Evolutionary conservation across 2,113 vertebrate species (phyloP).

Genomic region (Todiramphus chloris): DNA sequence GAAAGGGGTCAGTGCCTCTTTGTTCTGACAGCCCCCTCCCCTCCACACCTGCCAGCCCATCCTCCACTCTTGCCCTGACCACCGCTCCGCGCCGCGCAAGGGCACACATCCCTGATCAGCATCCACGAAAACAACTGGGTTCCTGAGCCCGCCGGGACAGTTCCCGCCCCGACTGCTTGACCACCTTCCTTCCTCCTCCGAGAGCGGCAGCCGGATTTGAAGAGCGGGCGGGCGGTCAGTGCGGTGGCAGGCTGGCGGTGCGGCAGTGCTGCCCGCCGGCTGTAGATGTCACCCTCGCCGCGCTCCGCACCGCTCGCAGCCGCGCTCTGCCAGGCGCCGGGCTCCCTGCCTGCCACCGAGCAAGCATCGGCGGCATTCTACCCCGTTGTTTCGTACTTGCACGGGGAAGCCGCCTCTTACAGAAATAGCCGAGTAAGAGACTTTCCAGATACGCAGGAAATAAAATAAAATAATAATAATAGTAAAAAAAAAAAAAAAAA

Average conservation of each 20-base stretch:
- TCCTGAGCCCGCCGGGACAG: fast-evolving
- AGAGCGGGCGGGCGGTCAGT: not conserved
- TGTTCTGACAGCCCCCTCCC: not conserved
- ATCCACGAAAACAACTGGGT: not conserved
- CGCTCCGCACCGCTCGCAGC: too few relatives aligned
- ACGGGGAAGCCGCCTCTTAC: not conserved
- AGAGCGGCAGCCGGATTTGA: fast-evolving
- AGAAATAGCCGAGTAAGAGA: not conserved
- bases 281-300: slow-evolving; percentile 48
- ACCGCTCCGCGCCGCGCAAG: fast-evolving
- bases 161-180: fast-evolving
- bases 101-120: not conserved
- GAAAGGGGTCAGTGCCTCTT: not conserved
- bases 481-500: not conserved
- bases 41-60: not conserved
- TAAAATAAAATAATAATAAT: too few relatives aligned
- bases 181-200: not conserved
- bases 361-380: not conserved
- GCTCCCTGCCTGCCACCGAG: not conserved
- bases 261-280: not conserved
- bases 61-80: not conserved
- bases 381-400: not conserved
- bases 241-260: too few relatives aligned
- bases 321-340: too few relatives aligned
- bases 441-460: not conserved